Evolutionary conservation across 2,888 invertebrate species (phyloP), one percentile per base, ranked within the genome.

Genomic region (Synergus japonicus): DNA sequence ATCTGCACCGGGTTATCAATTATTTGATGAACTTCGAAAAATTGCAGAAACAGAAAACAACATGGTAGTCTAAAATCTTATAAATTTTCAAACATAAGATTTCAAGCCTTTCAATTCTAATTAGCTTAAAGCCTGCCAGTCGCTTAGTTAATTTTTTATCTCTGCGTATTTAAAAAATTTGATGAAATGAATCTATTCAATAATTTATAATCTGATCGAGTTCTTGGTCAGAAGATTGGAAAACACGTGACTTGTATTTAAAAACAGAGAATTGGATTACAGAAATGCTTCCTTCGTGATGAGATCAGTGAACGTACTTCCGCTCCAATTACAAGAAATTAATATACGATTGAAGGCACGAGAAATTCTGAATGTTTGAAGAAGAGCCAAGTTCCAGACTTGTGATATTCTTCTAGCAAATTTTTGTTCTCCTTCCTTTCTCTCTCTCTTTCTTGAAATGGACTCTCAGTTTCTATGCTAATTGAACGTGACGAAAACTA

Each of bases 401-500:
- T 54, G 41, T 54, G 37, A 18, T 37, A 73, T 54, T 43, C 10
- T n/a, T 49, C 54, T 4, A 54, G 73, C 4, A 0, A 13, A 73
- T 54, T 54, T 54, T 54, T 58, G n/a, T 54, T 73, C 73, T 58
- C 12, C 37, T n/a, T 67, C 37, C 5, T 66, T n/a, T 41, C 18
- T 44, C 18, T 3, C 37, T 66, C 41, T 41, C 18, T 66, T 12
- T 7, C 46, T 67, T 46, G 67, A 22, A 46, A 67, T 67, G 44
- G 13, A 46, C 67, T 43, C 44, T 22, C 13, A 18, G 67, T 67
- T 67, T 67, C 22, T 18, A 67, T 73, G 73, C 54, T 73, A 73
- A 73, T 73, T 73, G 54, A 73, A 73, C 73, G 73, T 73, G 73
- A 58, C 73, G 73, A 54, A 73, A 73, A 73, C 73, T 73, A 37